Conservation (phyloP, 2,113 vertebrate genomes). For the Spilogale gracilis region DNA sequence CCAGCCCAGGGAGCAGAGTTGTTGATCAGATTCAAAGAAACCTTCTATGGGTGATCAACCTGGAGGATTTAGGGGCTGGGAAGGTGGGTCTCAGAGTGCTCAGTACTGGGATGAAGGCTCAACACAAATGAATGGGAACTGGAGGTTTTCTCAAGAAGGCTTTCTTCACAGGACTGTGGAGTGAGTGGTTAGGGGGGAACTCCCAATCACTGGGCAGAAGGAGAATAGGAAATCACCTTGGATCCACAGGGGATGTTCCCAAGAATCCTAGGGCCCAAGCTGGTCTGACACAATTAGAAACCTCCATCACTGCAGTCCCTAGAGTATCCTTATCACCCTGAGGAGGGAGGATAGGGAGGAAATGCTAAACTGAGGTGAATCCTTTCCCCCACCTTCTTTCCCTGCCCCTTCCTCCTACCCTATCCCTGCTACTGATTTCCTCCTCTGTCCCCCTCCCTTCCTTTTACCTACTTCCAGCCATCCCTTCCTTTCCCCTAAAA, state of each 20-base stretch:
- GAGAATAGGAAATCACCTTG: neutral
- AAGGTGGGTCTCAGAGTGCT: neutral
- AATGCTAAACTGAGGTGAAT: neutral
- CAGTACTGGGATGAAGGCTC: rapidly evolving
- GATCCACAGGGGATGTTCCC: neutral
- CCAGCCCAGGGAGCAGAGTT: no score
- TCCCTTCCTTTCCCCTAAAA: neutral
- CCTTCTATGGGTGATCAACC: rapidly evolving
- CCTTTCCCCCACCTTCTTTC: neutral
- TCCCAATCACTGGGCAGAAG: neutral
- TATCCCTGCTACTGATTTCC: neutral
- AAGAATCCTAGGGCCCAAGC: neutral
- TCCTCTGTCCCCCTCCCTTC: neutral
- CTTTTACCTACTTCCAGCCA: neutral
- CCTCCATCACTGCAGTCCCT: neutral
- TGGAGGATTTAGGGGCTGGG: rapidly evolving
- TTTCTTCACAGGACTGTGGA: neutral
- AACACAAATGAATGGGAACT: no score
- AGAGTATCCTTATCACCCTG: neutral
- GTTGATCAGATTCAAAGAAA: neutral
- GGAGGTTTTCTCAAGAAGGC: neutral
- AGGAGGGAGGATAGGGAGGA: neutral
- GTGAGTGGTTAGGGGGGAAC: rapidly evolving
- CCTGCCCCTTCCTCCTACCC: neutral
- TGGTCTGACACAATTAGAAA: neutral